Percentiles rank a stretch among this genome's conserved stretches.
phyloP scores from a whole-genome alignment of 2,797 vertebrate species.

The Anguilla pacifica region DNA sequence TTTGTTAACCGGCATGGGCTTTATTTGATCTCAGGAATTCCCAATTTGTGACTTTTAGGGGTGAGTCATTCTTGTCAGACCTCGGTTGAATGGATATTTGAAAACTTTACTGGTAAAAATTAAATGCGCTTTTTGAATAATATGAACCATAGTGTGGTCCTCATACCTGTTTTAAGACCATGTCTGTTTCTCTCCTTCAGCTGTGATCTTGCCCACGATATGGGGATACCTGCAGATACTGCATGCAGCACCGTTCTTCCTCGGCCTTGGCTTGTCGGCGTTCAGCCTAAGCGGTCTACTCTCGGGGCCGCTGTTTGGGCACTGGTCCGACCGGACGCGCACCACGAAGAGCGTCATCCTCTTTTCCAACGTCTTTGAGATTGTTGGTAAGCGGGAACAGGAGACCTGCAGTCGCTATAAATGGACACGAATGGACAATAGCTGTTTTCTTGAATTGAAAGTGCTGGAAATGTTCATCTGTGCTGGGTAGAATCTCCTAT shows the following conservation, averaged over 20 bases:
- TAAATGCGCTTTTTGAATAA: neutral
- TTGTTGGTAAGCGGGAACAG: conserved; percentile 69
- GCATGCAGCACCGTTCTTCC: conserved; percentile 78
- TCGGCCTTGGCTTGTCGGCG: conserved; percentile 81
- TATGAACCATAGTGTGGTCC: neutral
- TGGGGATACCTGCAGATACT: conserved; percentile 82
- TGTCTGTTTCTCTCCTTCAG: conserved; percentile 52
- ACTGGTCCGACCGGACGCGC: conserved; percentile 76
- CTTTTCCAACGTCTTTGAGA: conserved; percentile 82
- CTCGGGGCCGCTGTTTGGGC: conserved; percentile 75
- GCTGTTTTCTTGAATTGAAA: neutral
- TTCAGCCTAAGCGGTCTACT: conserved; percentile 81
- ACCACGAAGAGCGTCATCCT: conserved; percentile 78
- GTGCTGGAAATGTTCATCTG: neutral
- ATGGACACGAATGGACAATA: neutral
- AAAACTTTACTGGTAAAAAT: neutral
- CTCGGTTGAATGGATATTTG: neutral
- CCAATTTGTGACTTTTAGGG: neutral
- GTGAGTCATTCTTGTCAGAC: neutral
- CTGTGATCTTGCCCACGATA: conserved; percentile 84
- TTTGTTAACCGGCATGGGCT: no score
- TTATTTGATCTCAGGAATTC: no score
- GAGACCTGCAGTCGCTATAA: neutral
- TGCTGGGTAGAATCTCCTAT: neutral
- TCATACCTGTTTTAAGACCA: neutral